Evolutionary conservation across 2,113 vertebrate species (phyloP), one percentile per base, ranked within the genome.

Genomic region (Meriones unguiculatus): DNA sequence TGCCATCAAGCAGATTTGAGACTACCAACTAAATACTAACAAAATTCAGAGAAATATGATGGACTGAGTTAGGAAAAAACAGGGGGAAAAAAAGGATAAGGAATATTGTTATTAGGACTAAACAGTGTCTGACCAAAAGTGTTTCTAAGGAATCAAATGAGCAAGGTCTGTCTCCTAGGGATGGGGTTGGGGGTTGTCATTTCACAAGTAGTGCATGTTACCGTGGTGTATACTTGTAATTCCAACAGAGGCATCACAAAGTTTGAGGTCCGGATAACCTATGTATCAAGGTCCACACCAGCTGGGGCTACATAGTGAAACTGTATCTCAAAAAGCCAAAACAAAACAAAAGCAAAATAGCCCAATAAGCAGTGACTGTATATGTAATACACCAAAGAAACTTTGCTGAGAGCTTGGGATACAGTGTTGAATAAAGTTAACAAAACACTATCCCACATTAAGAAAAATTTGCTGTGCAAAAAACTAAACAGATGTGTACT

Each of bases 341-440:
- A 64, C 12, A 82, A 38, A 62, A 82, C 54, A 59, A 82, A 62
- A 25, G 13, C 18, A 77, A 50, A 77, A 12, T 46, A 78, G 78
- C 20, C 80, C 57, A 59, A 38, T 62, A 62, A 62, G 20, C 52
- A 82, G 57, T 82, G 57, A 82, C 57, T 38, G 35, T 82, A 25
- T 15, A 82, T 38, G n/a, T 38, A 62, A 38, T 59, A 82, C 52
- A 73, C 50, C 50, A 38, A 50, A 94, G n/a, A n/a, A 90, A 87
- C n/a, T 90, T 62, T 46, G 65, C 70, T 80, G 73, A 94, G 25
- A 81, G n/a, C 86, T 75, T 30, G 38, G 78, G 38, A 90, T 17
- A 92, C 7, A 90, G 22, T 89, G 18, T 35, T 77, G 32, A 96
- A 85, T 25, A 90, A 96, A 38, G 75, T n/a, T 82, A 82, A 82